These are phyloP conservation scores for Sapajus apella DNA, from an alignment of 2,113 vertebrate genomes.

Conservation along the genomic window DNA sequence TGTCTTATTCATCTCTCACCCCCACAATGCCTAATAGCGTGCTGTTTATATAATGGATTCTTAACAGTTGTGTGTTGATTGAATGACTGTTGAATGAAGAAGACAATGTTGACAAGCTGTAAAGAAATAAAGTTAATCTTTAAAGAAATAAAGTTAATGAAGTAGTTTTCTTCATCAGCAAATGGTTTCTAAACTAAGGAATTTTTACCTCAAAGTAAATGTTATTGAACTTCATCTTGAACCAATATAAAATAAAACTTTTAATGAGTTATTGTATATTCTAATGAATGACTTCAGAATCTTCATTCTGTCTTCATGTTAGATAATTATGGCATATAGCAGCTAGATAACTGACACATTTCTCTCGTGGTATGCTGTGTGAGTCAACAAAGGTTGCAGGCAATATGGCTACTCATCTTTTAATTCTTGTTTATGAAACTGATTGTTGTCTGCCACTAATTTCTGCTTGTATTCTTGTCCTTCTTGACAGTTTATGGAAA, in stretches of 20 bases:
- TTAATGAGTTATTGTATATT: neutral
- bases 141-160: neutral
- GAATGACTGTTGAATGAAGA: neutral
- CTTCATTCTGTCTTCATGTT: neutral
- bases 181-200: neutral
- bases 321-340: neutral
- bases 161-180: neutral
- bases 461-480: constrained; percentile 36
- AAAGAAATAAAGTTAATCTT: neutral
- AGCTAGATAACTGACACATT: neutral
- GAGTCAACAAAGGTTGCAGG: neutral
- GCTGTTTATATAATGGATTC: neutral
- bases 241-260: neutral
- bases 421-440: constrained; percentile 4
- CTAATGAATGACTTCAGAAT: neutral
- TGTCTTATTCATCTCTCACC: neutral
- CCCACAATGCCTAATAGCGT: neutral
- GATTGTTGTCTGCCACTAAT: neutral
- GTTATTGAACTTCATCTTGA: neutral
- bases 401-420: neutral
- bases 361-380: neutral
- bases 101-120: neutral
- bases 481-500: constrained; percentile 40
- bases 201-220: neutral
- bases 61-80: neutral